Evolutionary conservation across 2,113 vertebrate genomes (phyloP).

Genomic region (Canis aureus): DNA sequence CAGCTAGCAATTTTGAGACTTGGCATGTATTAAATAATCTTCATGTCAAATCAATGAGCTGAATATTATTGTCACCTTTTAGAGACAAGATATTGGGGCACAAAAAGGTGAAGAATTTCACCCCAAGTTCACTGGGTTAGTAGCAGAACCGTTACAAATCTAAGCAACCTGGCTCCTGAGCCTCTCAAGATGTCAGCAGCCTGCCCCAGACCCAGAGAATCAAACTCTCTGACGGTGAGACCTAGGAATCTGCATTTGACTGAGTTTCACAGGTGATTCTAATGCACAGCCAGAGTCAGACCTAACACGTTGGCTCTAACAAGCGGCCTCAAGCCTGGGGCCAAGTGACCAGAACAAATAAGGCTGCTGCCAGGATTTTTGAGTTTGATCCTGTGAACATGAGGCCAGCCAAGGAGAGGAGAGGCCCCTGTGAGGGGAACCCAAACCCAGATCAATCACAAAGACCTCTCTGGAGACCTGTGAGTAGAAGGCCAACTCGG

Average conservation of each 20-base stretch:
- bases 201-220: not conserved
- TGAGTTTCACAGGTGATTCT: not conserved
- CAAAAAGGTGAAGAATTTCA: not conserved
- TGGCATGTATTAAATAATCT: not conserved
- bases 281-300: not conserved
- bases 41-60: not conserved
- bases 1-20: not conserved
- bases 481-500: not conserved
- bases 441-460: conserved; percentile 44
- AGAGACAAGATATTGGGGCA: not conserved
- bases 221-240: not conserved
- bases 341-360: not conserved
- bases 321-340: not conserved
- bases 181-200: not conserved
- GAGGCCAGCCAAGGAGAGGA: not conserved
- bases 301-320: conserved; percentile 20
- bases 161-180: not conserved
- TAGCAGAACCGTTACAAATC: not conserved
- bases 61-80: conserved; percentile 34
- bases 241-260: not conserved
- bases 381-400: conserved; percentile 22
- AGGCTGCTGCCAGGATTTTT: conserved; percentile 28
- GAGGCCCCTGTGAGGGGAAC: not conserved
- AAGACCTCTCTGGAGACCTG: not conserved
- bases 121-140: not conserved